phyloP scores from a whole-genome alignment of 2,113 vertebrate species.

The Otolemur garnettii region DNA sequence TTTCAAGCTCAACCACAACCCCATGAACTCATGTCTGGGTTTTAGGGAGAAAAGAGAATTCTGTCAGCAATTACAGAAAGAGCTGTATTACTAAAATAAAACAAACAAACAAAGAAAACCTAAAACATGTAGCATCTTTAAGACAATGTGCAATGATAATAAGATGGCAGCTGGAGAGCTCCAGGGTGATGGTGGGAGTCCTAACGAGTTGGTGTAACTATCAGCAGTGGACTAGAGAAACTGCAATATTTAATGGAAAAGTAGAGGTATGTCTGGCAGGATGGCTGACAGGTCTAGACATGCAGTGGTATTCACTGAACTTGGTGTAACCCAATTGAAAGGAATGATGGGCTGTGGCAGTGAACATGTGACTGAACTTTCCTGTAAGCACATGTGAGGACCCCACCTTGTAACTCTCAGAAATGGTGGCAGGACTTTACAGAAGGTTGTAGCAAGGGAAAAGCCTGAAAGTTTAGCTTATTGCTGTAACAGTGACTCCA shows the following conservation, averaged over 20 bases:
- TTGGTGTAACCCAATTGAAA: background rate
- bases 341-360: background rate
- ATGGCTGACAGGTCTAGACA: background rate
- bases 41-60: slow-evolving; percentile 6
- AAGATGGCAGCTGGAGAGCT: background rate
- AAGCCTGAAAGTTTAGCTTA: background rate
- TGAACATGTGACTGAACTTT: background rate
- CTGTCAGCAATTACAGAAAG: slow-evolving; percentile 12
- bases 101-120: background rate
- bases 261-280: background rate
- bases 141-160: background rate
- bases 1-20: background rate
- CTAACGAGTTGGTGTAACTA: too few species aligned
- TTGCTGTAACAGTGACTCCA: background rate
- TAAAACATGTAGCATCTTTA: background rate
- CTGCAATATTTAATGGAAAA: background rate
- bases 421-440: background rate
- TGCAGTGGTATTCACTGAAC: background rate
- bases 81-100: background rate
- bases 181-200: background rate
- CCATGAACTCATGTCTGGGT: background rate
- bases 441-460: background rate
- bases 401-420: background rate
- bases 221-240: background rate
- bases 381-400: background rate